Base-by-base conservation (phyloP, 2,797 vertebrate genomes). In the Hyperoplus immaculatus region DNA sequence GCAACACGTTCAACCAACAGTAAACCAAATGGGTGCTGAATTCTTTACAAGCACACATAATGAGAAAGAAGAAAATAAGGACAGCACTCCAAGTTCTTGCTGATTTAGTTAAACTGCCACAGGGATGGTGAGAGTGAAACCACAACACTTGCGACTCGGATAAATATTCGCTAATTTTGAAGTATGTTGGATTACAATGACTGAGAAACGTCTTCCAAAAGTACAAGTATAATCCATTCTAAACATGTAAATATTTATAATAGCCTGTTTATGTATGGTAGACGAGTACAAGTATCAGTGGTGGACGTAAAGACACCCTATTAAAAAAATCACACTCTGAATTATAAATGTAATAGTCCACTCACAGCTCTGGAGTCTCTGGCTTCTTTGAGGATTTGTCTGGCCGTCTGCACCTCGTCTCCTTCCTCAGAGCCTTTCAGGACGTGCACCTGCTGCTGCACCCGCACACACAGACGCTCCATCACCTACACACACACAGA, bases 351-450 rank as follows among this genome's bases (percentile, higher is more conserved):
- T 6, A 6, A 29, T 3, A 8, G 8, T 39, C 16, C 18, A 80
- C 96, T 96, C 84, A 97, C 97, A 88, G 97, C 97, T 81, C 96
- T 93, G 0, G 97, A 97, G 91, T 97, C 98, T 73, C 96, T 95
- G 80, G 97, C 97, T 68, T 98, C 97, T 87, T 97, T 97, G 72
- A 98, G 96, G 85, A 97, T 95, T 69, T 97, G 96, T 86, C 95
- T 93, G 18, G 97, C 97, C 0, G 96, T 95, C 77, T 97, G 94
- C 38, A 97, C 93, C 57, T 98, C 97, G 55, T 97, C 96, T 55
- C 94, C 94, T n/a, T 97, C 97, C 42, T 95, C 92, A 0, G 93
- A 93, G 56, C 96, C 92, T 69, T 96, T 95, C 78, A 98, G 93
- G 73, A 96, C 95, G 84, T 94, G 95, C n/a, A 98, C 94, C 87